Evolutionary conservation across 1,140 invertebrate species (phyloP), one percentile per base, ranked within the genome.

Genomic region (Oscheius sp.): DNA sequence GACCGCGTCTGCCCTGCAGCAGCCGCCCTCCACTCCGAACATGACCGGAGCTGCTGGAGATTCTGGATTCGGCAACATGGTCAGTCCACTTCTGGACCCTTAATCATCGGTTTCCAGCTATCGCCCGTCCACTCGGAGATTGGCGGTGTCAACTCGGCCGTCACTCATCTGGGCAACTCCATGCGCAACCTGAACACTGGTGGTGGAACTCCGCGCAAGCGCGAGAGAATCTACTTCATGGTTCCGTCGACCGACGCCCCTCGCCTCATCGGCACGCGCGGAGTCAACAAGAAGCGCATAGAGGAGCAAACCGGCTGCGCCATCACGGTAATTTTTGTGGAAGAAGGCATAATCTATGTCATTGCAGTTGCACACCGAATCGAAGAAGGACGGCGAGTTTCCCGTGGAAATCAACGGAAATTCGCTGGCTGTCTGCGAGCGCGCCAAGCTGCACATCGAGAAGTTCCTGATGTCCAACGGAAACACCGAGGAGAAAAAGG

Each of bases 321-420:
- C 15, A 55, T 55, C 4, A 55, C 49, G 23, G 49, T 55, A 23
- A 7, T 7, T 13, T 23, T 55, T 13, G 23, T 15, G 7, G 7
- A 7, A 55, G n/a, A n/a, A n/a, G n/a, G n/a, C n/a, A 13, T 55
- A 7, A 55, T 55, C 28, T 7, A 55, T 7, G 4, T 20, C 28
- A 4, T 55, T 7, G 15, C 23, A 55, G 49, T 28, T 65, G 3
- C 63, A 65, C 29, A 65, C 63, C 20, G 63, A 65, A 26, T 23
- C 63, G n/a, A 65, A 65, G 63, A 65, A 65, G 36, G 63, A 65
- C 29, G 63, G 63, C 36, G 63, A 65, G 36, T 65, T 65, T 36
- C 63, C 63, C 2, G 63, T 65, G 3, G 63, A 65, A 26, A 38
- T 65, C 49, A 55, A 13, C 23, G 49, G 49, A 13, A 23, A 4